Conservation (phyloP, 2,113 vertebrate genomes). For the Ictalurus furcatus region DNA sequence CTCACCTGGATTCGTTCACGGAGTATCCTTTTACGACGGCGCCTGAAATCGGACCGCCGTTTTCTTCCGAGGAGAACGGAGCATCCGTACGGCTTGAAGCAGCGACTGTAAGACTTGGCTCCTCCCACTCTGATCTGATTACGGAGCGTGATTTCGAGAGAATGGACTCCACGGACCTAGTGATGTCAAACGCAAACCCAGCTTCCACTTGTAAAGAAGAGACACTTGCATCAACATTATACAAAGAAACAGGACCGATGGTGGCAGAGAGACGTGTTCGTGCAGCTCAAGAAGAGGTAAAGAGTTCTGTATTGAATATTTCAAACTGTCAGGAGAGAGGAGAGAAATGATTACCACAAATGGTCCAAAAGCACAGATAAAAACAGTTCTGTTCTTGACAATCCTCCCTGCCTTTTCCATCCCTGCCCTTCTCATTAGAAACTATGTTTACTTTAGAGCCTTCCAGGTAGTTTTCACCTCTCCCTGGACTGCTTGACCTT, state of each 20-base stretch:
- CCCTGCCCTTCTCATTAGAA: slow-evolving; percentile 14
- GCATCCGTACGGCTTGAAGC: neutral
- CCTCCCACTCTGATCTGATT: slow-evolving; percentile 52
- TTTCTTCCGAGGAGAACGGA: slow-evolving; percentile 56
- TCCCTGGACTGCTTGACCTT: slow-evolving; percentile 34
- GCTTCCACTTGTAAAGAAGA: slow-evolving; percentile 12
- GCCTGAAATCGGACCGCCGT: slow-evolving; percentile 46
- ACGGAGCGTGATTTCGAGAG: slow-evolving; percentile 36
- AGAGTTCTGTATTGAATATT: slow-evolving; percentile 11
- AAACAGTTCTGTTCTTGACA: neutral
- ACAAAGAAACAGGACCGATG: slow-evolving; percentile 60
- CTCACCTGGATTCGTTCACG: slow-evolving; percentile 67
- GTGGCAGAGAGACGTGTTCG: slow-evolving; percentile 41
- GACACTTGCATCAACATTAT: slow-evolving; percentile 50
- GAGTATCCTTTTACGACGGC: slow-evolving; percentile 60
- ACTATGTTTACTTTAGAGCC: neutral
- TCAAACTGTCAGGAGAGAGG: neutral
- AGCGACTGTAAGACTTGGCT: slow-evolving; percentile 43
- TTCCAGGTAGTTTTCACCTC: slow-evolving; percentile 20
- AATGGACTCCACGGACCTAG: slow-evolving; percentile 46
- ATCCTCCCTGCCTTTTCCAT: neutral
- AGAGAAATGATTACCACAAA: neutral
- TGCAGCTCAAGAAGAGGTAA: slow-evolving; percentile 53
- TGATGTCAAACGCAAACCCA: slow-evolving; percentile 41
- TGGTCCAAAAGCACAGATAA: neutral